phyloP scores from a whole-genome alignment of 2,113 vertebrate species.

The Panurus biarmicus region DNA sequence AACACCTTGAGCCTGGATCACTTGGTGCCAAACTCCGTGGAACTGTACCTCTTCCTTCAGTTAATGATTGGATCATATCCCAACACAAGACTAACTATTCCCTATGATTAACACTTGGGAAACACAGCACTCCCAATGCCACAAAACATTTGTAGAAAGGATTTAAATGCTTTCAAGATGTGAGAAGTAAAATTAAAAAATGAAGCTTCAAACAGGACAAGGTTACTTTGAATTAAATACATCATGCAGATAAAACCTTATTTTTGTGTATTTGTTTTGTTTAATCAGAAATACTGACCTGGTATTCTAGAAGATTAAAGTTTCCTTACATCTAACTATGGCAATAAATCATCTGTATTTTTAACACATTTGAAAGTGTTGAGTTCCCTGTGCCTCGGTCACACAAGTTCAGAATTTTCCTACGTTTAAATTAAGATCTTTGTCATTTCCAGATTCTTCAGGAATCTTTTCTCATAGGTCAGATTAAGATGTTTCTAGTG shows the following conservation, averaged over 20 bases:
- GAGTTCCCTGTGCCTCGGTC: conserved; percentile 23
- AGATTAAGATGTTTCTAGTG: neutral
- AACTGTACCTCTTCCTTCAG: neutral
- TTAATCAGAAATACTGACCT: neutral
- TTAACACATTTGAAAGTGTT: conserved; percentile 22
- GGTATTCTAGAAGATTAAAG: neutral
- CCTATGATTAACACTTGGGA: neutral
- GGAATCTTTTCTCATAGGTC: conserved; percentile 28
- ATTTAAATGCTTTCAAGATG: neutral
- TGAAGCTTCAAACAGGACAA: neutral
- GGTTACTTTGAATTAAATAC: neutral
- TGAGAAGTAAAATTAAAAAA: neutral
- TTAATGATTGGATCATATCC: neutral
- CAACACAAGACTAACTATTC: neutral
- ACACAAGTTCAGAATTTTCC: conserved; percentile 25
- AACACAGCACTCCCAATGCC: neutral
- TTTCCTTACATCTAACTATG: neutral
- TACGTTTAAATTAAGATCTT: neutral
- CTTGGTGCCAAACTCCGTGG: neutral
- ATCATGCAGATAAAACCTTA: neutral
- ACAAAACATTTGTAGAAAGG: neutral
- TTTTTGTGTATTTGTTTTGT: neutral
- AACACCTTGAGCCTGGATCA: neutral
- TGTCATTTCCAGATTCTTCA: conserved; percentile 11
- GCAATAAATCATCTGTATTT: conserved; percentile 20